These are phyloP conservation scores for Hedya salicella DNA, from an alignment of 2,888 invertebrate species.

Conservation along the genomic window DNA sequence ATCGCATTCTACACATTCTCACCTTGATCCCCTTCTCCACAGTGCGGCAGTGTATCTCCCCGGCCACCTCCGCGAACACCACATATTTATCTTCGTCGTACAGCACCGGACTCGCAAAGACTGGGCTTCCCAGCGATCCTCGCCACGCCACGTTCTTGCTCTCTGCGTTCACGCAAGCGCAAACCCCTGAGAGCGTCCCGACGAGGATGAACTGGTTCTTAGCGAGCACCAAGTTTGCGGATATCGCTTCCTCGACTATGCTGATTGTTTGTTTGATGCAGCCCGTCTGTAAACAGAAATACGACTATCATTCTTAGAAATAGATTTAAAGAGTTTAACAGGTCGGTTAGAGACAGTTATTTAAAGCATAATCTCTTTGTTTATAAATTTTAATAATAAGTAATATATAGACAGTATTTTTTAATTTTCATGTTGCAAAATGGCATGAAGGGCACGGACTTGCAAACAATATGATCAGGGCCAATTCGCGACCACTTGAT, in stretches of 20 bases:
- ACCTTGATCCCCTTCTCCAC: slow-evolving; percentile 81
- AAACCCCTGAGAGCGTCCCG: slow-evolving; percentile 86
- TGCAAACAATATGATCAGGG: no score
- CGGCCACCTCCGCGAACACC: slow-evolving; percentile 84
- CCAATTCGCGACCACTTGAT: no score
- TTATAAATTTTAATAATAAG: no score
- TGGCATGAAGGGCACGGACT: no score
- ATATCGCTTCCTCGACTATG: slow-evolving; percentile 76
- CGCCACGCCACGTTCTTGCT: slow-evolving; percentile 86
- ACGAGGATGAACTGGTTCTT: slow-evolving; percentile 71
- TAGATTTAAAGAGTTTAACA: no score
- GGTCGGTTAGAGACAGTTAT: no score
- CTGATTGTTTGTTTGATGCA: slow-evolving; percentile 62
- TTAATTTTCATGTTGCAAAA: no score
- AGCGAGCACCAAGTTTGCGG: slow-evolving; percentile 75
- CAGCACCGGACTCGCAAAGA: slow-evolving; percentile 87
- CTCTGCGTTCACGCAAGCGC: slow-evolving; percentile 80
- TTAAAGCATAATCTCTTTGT: no score
- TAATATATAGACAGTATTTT: no score
- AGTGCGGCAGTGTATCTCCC: slow-evolving; percentile 82
- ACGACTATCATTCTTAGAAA: background rate
- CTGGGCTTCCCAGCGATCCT: slow-evolving; percentile 83
- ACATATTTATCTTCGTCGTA: slow-evolving; percentile 82
- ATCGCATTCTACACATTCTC: slow-evolving; percentile 42
- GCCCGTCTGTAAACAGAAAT: slow-evolving; percentile 73